phyloP scores from a whole-genome alignment of 2,797 vertebrate genomes.

The Apodemus agrarius region DNA sequence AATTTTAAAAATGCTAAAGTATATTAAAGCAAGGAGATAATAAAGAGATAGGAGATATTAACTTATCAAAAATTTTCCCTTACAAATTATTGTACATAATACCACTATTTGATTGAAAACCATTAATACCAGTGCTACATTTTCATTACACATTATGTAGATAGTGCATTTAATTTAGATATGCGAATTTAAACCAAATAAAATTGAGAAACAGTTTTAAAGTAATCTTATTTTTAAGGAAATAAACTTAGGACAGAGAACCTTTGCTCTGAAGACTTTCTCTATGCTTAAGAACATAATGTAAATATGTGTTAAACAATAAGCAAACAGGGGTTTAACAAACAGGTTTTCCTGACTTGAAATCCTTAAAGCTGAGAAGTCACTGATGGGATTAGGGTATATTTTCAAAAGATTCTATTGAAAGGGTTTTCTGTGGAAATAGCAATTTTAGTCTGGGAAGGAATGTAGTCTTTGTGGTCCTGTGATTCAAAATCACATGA shows the following conservation, averaged over 20 bases:
- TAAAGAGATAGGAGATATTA: neutral
- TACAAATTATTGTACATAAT: constrained; percentile 33
- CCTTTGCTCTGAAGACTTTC: neutral
- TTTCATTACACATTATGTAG: neutral
- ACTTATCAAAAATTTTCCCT: neutral
- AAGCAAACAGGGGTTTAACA: neutral
- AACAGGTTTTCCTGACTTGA: neutral
- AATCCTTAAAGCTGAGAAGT: neutral
- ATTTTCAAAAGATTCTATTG: neutral
- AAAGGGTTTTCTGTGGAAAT: neutral
- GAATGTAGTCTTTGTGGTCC: neutral
- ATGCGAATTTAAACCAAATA: neutral
- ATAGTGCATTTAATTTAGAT: neutral
- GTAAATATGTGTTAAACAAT: neutral
- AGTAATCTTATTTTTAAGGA: neutral
- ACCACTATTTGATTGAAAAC: neutral
- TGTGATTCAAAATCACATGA: neutral
- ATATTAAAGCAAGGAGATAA: constrained; percentile 1
- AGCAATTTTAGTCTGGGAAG: constrained; percentile 10
- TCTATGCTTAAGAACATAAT: neutral
- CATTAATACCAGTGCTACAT: neutral
- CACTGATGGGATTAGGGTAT: neutral
- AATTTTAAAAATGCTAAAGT: neutral
- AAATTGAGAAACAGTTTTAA: neutral
- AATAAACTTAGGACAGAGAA: neutral